These are phyloP conservation scores for Taenaris catops DNA, from an alignment of 2,888 invertebrate genomes.

Conservation along the genomic window DNA sequence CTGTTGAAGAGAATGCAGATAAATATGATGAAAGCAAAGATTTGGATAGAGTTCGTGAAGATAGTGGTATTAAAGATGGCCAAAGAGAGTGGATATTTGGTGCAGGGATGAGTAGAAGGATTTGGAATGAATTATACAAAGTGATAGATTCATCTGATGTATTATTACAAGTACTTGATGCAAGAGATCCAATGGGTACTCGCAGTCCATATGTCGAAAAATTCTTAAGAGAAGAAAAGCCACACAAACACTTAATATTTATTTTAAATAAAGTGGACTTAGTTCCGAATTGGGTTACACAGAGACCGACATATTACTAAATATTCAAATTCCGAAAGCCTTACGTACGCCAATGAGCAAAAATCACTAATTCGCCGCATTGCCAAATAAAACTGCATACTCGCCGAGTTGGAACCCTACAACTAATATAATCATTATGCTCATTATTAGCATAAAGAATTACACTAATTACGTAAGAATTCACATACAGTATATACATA, in stretches of 20 bases:
- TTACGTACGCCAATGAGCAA: too few relatives aligned
- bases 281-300: constrained; percentile 98
- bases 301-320: constrained; percentile 94
- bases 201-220: constrained; percentile 95
- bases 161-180: constrained; percentile 96
- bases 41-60: constrained; percentile 89
- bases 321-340: too few relatives aligned
- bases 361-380: too few relatives aligned
- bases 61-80: constrained; percentile 88
- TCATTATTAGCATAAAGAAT: too few relatives aligned
- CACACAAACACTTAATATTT: constrained; percentile 98
- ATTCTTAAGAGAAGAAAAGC: constrained; percentile 95
- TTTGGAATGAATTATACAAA: constrained; percentile 99
- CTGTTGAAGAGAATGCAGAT: constrained; percentile 85
- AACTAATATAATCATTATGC: too few relatives aligned
- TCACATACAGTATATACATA: too few relatives aligned
- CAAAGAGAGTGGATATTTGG: constrained; percentile 96
- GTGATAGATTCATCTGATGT: constrained; percentile 99
- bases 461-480: too few relatives aligned
- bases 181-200: constrained; percentile 98
- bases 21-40: constrained; percentile 92
- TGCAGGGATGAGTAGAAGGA: constrained; percentile 97
- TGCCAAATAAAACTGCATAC: too few relatives aligned
- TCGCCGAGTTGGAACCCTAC: too few relatives aligned
- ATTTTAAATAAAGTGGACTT: constrained; percentile 98